Conservation (phyloP, 2,888 invertebrate species). For the Rosalia funebris region DNA sequence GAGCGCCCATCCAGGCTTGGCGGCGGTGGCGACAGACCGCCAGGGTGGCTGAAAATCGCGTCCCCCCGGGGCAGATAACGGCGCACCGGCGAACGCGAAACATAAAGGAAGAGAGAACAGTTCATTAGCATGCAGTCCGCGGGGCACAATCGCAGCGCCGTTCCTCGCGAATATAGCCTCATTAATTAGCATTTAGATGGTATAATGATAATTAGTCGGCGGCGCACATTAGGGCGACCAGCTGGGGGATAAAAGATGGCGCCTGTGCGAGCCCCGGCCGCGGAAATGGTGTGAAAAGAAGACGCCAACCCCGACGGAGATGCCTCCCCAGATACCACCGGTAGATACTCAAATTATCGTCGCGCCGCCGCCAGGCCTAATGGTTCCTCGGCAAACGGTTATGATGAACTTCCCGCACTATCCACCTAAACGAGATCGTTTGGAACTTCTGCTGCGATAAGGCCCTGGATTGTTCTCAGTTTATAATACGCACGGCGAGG, state of each 20-base stretch:
- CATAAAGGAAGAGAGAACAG: constrained; percentile 48
- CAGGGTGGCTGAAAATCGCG: constrained; percentile 15
- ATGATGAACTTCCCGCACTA: constrained; percentile 56
- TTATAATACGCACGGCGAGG: constrained; percentile 45
- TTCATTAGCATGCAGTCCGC: constrained; percentile 65
- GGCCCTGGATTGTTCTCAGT: constrained; percentile 48
- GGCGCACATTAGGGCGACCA: constrained; percentile 58
- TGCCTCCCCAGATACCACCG: constrained; percentile 31
- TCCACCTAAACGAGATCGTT: constrained; percentile 56
- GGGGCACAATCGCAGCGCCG: constrained; percentile 61
- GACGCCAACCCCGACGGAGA: constrained; percentile 45
- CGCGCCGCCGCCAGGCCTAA: constrained; percentile 52
- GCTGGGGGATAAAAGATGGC: constrained; percentile 62
- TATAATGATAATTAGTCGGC: constrained; percentile 67
- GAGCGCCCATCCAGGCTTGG: neutral
- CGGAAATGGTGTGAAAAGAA: constrained; percentile 65
- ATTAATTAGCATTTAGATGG: constrained; percentile 69
- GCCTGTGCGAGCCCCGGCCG: constrained; percentile 38
- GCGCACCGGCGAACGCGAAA: constrained; percentile 32
- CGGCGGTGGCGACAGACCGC: constrained; percentile 25
- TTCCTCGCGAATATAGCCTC: constrained; percentile 64
- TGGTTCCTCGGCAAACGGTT: constrained; percentile 50
- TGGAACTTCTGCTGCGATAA: constrained; percentile 55
- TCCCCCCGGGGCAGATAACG: constrained; percentile 41
- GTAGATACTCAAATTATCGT: constrained; percentile 56